phyloP scores from a whole-genome alignment of 2,888 invertebrate genomes.

The Caenorhabditis virilis region DNA sequence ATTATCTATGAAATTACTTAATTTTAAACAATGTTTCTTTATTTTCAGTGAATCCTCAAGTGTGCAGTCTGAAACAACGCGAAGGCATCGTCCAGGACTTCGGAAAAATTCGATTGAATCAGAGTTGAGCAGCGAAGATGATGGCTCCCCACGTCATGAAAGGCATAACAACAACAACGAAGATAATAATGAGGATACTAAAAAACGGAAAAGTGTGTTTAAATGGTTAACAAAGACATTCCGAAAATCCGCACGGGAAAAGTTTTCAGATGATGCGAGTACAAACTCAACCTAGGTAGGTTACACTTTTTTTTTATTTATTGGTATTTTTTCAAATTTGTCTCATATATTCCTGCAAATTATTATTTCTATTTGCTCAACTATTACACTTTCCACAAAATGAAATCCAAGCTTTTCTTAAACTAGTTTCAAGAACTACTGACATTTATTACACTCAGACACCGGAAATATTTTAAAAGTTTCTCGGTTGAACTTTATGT shows the following conservation, averaged over 20 bases:
- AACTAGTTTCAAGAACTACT: no score
- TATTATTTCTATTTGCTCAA: not conserved
- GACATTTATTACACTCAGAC: no score
- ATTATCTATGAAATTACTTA: no score
- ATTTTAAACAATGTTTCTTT: not conserved
- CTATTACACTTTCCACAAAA: no score
- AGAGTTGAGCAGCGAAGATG: constrained; percentile 4
- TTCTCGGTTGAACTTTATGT: no score
- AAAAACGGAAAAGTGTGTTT: constrained; percentile 41
- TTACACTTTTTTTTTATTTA: not conserved
- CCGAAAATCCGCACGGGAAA: constrained; percentile 30
- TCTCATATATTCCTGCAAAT: not conserved
- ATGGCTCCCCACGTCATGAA: constrained; percentile 8
- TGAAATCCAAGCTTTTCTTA: no score
- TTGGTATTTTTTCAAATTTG: not conserved
- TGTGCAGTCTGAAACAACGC: constrained; percentile 10
- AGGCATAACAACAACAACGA: constrained; percentile 6
- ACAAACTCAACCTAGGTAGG: constrained; percentile 43
- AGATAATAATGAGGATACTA: constrained; percentile 6
- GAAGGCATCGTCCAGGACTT: not conserved
- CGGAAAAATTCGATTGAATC: no score
- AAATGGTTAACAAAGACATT: constrained; percentile 46
- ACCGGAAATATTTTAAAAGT: no score
- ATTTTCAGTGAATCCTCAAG: constrained; percentile 30
- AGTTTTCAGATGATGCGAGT: constrained; percentile 29